Conservation (phyloP, 1,140 invertebrate species). For the Drosophila baimaii region DNA sequence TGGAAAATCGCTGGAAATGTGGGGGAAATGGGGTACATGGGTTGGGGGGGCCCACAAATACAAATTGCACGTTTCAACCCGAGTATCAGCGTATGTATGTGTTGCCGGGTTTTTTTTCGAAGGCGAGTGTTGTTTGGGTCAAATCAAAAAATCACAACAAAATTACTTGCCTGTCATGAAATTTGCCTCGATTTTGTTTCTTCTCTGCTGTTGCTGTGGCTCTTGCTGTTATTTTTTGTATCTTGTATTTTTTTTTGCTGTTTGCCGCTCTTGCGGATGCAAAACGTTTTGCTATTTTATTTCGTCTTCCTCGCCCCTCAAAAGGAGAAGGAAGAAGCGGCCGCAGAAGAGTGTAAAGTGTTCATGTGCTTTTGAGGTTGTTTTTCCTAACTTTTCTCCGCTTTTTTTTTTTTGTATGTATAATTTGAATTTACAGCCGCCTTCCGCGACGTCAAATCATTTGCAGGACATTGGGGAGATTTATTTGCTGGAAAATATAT, state of each 20-base stretch:
- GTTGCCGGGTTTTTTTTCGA: slow-evolving; percentile 21
- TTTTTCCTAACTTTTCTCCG: slow-evolving; percentile 45
- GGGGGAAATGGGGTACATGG: slow-evolving; percentile 6
- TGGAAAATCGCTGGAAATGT: slow-evolving; percentile 9
- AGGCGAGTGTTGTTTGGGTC: slow-evolving; percentile 74
- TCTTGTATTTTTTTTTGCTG: slow-evolving; percentile 16
- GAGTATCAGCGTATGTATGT: slow-evolving; percentile 23
- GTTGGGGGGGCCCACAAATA: slow-evolving; percentile 50
- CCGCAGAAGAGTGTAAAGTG: slow-evolving; percentile 64
- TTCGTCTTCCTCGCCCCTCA: slow-evolving; percentile 29
- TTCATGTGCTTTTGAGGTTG: slow-evolving; percentile 67
- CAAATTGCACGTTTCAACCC: slow-evolving; percentile 66
- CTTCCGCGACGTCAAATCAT: slow-evolving; percentile 68
- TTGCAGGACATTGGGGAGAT: slow-evolving; percentile 43
- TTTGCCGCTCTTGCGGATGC: slow-evolving; percentile 61
- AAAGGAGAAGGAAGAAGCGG: slow-evolving; percentile 10
- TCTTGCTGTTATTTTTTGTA: slow-evolving; percentile 19
- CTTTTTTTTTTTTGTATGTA: slow-evolving; percentile 50
- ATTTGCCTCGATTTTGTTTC: slow-evolving; percentile 76
- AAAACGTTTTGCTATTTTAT: slow-evolving; percentile 76
- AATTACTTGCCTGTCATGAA: slow-evolving; percentile 80
- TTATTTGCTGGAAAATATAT: neutral
- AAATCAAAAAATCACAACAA: slow-evolving; percentile 82
- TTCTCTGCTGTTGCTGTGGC: slow-evolving; percentile 22
- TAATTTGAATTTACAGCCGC: slow-evolving; percentile 78